These are phyloP conservation scores for Aldrovandia affinis DNA, from an alignment of 2,797 vertebrate genomes.

Conservation along the genomic window DNA sequence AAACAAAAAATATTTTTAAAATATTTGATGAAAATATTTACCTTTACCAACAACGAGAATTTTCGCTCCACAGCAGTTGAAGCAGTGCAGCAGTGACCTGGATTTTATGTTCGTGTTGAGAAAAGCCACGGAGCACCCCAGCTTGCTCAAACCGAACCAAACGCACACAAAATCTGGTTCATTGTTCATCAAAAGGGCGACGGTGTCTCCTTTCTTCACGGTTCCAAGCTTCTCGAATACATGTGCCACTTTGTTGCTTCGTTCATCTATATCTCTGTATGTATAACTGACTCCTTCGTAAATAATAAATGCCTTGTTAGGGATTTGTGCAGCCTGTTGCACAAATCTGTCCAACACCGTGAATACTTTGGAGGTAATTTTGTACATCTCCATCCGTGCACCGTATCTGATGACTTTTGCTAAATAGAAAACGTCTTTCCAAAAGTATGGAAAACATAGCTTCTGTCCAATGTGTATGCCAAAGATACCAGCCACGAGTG, in stretches of 20 bases:
- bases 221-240: conserved; percentile 68
- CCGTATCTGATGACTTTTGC: conserved; percentile 68
- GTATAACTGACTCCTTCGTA: conserved; percentile 78
- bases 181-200: conserved; percentile 89
- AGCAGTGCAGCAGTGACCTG: conserved; percentile 83
- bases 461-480: conserved; percentile 73
- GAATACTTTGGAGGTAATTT: conserved; percentile 58
- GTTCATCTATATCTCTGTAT: conserved; percentile 79
- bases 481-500: conserved; percentile 62
- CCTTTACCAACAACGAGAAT: conserved; percentile 86
- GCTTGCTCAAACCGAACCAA: conserved; percentile 89
- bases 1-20: no score
- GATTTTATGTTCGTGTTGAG: conserved; percentile 86
- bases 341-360: conserved; percentile 84
- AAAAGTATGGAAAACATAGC: conserved; percentile 82
- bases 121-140: conserved; percentile 89
- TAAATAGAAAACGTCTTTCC: conserved; percentile 79
- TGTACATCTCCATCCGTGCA: conserved; percentile 60
- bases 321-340: conserved; percentile 74
- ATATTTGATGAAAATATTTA: conserved; percentile 62
- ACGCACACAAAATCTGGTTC: conserved; percentile 89
- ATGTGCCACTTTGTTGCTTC: conserved; percentile 80
- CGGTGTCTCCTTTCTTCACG: conserved; percentile 77
- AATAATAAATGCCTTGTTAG: conserved; percentile 83
- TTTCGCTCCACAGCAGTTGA: conserved; percentile 82